Conservation (phyloP, 2,888 invertebrate genomes). For the Eupithecia abbreviata region DNA sequence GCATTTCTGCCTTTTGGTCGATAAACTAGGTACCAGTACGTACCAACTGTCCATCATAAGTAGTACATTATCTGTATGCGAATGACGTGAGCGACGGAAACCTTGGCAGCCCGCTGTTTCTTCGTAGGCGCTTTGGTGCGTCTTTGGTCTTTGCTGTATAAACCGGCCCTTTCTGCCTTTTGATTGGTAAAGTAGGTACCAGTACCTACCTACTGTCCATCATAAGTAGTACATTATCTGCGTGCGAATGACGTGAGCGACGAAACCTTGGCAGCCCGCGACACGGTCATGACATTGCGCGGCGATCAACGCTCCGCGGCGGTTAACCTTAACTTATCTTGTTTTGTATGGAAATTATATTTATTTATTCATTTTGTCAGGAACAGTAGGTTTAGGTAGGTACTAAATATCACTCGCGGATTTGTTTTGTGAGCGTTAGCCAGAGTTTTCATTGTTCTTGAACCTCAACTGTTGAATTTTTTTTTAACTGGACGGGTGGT, state of each 20-base stretch:
- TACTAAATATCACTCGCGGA: neutral
- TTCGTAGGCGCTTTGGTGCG: too few species aligned
- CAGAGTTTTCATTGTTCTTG: neutral
- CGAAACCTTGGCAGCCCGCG: slow-evolving; percentile 27
- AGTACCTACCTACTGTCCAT: neutral
- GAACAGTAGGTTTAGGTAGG: neutral
- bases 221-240: slow-evolving; percentile 7
- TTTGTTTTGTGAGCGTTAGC: neutral
- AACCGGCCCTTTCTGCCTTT: neutral
- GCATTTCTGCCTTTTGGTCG: too few species aligned
- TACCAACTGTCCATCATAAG: too few species aligned
- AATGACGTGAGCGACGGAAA: too few species aligned
- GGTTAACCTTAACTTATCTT: slow-evolving; percentile 20
- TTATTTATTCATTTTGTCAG: slow-evolving; percentile 15
- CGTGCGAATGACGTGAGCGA: slow-evolving; percentile 10
- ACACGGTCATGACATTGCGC: slow-evolving; percentile 44
- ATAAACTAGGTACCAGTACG: too few species aligned
- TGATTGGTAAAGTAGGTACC: neutral
- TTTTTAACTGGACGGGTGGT: too few species aligned
- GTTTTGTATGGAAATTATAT: slow-evolving; percentile 23
- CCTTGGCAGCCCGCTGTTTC: too few species aligned
- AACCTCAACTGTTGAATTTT: too few species aligned
- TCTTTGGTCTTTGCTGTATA: neutral
- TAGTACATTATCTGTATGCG: too few species aligned
- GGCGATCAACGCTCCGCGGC: slow-evolving; percentile 39